Evolutionary conservation across 2,113 vertebrate species (phyloP).

Genomic region (Oriolus oriolus): DNA sequence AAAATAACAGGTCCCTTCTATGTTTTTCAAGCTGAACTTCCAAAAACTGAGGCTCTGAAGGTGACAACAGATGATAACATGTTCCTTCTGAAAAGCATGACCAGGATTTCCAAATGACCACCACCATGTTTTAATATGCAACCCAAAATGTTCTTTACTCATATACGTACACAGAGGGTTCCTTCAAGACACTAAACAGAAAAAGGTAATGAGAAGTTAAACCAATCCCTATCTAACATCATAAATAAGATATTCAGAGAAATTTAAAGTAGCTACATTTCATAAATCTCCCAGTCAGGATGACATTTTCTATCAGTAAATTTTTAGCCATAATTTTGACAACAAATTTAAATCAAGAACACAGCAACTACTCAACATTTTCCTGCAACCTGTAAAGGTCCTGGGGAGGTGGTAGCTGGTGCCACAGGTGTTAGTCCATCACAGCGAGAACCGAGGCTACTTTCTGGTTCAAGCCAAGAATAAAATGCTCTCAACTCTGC

Average conservation of each 20-base stretch:
- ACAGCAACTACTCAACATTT: neutral
- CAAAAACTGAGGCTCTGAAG: neutral
- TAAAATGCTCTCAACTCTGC: neutral
- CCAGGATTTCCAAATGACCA: neutral
- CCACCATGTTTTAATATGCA: neutral
- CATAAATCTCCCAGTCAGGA: neutral
- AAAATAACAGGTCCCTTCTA: neutral
- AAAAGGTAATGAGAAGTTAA: neutral
- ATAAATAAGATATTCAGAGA: neutral
- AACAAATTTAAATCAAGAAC: neutral
- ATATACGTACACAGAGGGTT: neutral
- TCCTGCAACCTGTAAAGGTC: neutral
- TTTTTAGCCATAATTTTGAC: neutral
- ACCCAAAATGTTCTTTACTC: neutral
- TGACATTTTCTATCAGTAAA: neutral
- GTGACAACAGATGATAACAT: neutral
- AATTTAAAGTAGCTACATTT: neutral
- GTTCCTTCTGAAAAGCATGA: neutral
- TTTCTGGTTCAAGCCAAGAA: neutral
- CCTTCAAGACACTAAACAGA: neutral
- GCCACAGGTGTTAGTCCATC: constrained; percentile 20
- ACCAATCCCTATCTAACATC: neutral
- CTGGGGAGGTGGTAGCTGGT: neutral
- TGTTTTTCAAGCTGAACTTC: neutral
- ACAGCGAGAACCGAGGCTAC: rapidly evolving